phyloP scores from a whole-genome alignment of 2,888 invertebrate species.

The Schizotus pectinicornis region DNA sequence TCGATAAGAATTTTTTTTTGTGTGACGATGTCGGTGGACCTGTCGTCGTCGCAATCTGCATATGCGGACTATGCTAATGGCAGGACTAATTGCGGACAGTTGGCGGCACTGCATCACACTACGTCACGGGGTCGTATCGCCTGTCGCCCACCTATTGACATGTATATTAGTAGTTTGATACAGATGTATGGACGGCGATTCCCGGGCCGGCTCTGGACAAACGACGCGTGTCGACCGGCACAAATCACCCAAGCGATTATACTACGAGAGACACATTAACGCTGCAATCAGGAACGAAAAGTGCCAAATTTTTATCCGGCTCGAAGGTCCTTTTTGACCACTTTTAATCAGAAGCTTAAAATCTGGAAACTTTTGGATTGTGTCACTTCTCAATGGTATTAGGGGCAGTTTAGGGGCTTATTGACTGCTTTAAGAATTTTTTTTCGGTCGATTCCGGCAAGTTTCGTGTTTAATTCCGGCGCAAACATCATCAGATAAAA shows the following conservation, averaged over 20 bases:
- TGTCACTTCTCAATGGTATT: too few species aligned
- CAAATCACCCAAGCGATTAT: conserved; percentile 34
- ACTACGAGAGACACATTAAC: conserved; percentile 2
- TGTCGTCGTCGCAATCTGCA: conserved; percentile 42
- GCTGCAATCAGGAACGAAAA: background rate
- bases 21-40: too few species aligned
- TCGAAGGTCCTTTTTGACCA: too few species aligned
- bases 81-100: conserved; percentile 54
- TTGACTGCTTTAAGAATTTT: too few species aligned
- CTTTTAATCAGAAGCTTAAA: too few species aligned
- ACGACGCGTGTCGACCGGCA: conserved; percentile 35
- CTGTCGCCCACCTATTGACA: conserved; percentile 47
- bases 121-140: conserved; percentile 43
- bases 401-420: too few species aligned
- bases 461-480: too few species aligned
- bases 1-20: too few species aligned
- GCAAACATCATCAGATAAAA: too few species aligned
- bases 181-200: conserved; percentile 43
- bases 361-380: too few species aligned
- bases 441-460: too few species aligned
- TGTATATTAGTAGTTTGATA: conserved; percentile 49
- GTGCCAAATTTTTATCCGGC: background rate
- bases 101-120: conserved; percentile 45
- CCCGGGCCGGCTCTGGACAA: conserved; percentile 33
- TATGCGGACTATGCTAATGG: conserved; percentile 54